These are phyloP conservation scores for Heliconius nattereri DNA, from an alignment of 1,140 invertebrate species.

Conservation along the genomic window DNA sequence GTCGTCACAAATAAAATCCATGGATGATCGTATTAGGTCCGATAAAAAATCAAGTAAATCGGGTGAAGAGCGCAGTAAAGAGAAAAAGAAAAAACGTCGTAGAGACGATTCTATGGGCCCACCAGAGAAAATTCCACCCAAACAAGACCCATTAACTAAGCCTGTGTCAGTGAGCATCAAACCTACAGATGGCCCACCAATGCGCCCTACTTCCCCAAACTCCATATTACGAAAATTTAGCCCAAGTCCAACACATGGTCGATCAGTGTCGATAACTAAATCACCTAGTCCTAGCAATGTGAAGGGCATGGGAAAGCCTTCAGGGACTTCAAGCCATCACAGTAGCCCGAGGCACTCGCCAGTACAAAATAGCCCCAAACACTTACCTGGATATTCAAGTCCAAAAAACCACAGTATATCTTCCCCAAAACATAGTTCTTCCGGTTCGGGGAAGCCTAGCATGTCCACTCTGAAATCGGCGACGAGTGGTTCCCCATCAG, in stretches of 20 bases:
- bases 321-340: slow-evolving; percentile 82
- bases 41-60: slow-evolving; percentile 85
- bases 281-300: slow-evolving; percentile 81
- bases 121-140: slow-evolving; percentile 88
- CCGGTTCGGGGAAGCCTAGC: slow-evolving; percentile 91
- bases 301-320: slow-evolving; percentile 81
- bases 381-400: slow-evolving; percentile 84
- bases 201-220: slow-evolving; percentile 83
- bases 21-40: slow-evolving; percentile 83
- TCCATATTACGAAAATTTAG: slow-evolving; percentile 86
- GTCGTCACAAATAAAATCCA: slow-evolving; percentile 80
- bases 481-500: slow-evolving; percentile 82
- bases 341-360: slow-evolving; percentile 88
- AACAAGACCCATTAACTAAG: slow-evolving; percentile 87
- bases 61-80: slow-evolving; percentile 84
- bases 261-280: slow-evolving; percentile 81
- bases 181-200: slow-evolving; percentile 85
- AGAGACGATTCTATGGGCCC: slow-evolving; percentile 92
- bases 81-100: slow-evolving; percentile 90
- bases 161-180: slow-evolving; percentile 88
- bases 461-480: slow-evolving; percentile 93
- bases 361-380: slow-evolving; percentile 88
- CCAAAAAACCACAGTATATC: slow-evolving; percentile 86
- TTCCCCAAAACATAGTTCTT: slow-evolving; percentile 88
- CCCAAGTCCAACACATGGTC: slow-evolving; percentile 85